Conservation (phyloP, 2,113 vertebrate species). For the Capreolus pygargus region DNA sequence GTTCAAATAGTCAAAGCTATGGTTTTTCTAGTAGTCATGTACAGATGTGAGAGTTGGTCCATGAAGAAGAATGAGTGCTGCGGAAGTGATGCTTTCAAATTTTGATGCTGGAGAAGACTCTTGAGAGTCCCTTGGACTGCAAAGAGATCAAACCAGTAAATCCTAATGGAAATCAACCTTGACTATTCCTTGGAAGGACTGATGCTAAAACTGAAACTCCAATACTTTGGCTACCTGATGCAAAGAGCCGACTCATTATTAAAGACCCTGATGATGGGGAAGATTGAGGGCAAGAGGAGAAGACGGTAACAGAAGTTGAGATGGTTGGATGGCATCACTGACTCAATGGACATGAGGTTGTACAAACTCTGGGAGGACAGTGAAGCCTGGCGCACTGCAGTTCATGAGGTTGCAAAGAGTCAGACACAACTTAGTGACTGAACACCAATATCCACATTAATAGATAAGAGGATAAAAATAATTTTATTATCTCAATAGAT, state of each 20-base stretch:
- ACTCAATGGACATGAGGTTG: background rate
- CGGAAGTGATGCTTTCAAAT: background rate
- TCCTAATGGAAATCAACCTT: background rate
- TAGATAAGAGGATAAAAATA: conserved; percentile 8
- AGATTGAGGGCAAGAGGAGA: background rate
- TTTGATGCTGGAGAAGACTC: background rate
- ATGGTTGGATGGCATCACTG: background rate
- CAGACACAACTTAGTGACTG: background rate
- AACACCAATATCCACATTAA: background rate
- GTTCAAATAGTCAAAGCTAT: background rate
- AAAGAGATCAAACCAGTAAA: background rate
- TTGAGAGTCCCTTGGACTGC: background rate
- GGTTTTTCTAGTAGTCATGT: background rate
- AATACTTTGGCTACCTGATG: background rate
- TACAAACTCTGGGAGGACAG: background rate
- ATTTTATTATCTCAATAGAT: background rate
- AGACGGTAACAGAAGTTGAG: background rate
- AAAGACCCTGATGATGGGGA: background rate
- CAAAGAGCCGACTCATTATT: fast-evolving
- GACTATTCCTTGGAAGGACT: background rate
- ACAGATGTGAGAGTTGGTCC: background rate
- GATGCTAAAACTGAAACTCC: background rate
- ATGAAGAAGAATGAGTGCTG: background rate
- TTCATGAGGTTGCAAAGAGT: background rate
- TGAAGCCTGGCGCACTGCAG: background rate